Evolutionary conservation across 2,888 invertebrate genomes (phyloP).

Genomic region (Diploptera punctata): DNA sequence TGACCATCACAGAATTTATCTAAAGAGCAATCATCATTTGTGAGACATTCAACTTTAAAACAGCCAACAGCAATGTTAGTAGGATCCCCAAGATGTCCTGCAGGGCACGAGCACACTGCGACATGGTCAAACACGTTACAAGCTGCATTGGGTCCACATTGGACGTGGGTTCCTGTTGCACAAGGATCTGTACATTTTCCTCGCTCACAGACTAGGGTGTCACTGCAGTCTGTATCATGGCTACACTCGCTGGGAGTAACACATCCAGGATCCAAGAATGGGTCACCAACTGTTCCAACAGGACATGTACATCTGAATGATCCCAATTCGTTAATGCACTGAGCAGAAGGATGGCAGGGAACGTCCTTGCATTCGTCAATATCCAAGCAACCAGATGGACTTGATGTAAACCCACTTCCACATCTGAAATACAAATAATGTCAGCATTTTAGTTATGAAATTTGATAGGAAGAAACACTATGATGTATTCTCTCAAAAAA

Average conservation of each 20-base stretch:
- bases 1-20: constrained; percentile 78
- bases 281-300: constrained; percentile 78
- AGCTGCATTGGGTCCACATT: constrained; percentile 78
- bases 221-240: constrained; percentile 75
- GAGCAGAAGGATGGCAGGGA: constrained; percentile 82
- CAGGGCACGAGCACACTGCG: constrained; percentile 77
- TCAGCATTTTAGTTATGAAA: no score
- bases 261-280: constrained; percentile 75
- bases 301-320: constrained; percentile 83
- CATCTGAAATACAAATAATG: constrained; percentile 66
- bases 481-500: no score
- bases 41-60: constrained; percentile 87
- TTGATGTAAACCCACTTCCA: constrained; percentile 73
- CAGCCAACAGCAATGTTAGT: constrained; percentile 78
- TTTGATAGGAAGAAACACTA: no score
- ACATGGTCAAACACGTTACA: constrained; percentile 77
- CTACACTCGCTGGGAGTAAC: constrained; percentile 77
- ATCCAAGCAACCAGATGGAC: constrained; percentile 78
- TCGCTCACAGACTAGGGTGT: constrained; percentile 74
- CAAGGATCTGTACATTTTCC: constrained; percentile 87
- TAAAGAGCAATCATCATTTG: constrained; percentile 74
- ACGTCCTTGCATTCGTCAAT: constrained; percentile 81
- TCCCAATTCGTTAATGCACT: constrained; percentile 80
- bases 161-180: constrained; percentile 57
- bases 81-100: constrained; percentile 84